Evolutionary conservation across 1,140 invertebrate genomes (phyloP).

Genomic region (Meteorus sp.): DNA sequence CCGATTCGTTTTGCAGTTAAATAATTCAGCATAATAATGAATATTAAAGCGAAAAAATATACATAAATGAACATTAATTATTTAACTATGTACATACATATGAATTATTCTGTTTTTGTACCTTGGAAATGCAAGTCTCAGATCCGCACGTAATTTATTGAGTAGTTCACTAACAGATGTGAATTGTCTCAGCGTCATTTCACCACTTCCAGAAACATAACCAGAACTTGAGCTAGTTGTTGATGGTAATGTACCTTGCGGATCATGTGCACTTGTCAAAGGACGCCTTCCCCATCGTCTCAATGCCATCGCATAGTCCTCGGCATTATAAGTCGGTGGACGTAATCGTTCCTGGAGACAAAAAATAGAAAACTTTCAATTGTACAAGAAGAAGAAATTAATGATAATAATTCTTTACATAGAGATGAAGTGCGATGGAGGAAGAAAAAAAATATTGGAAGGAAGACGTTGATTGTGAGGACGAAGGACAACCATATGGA

Average conservation of each 20-base stretch:
- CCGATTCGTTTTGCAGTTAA: too few species aligned
- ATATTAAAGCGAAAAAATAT: too few species aligned
- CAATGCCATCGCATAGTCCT: slow-evolving; percentile 77
- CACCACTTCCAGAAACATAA: slow-evolving; percentile 63
- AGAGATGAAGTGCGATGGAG: not conserved
- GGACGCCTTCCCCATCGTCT: slow-evolving; percentile 75
- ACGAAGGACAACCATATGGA: slow-evolving; percentile 2
- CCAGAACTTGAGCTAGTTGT: slow-evolving; percentile 58
- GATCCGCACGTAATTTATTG: slow-evolving; percentile 82
- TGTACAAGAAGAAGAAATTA: not conserved
- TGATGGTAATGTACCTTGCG: slow-evolving; percentile 54
- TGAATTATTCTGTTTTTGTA: too few species aligned
- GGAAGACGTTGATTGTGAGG: slow-evolving; percentile 1
- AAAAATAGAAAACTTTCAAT: slow-evolving; percentile 1
- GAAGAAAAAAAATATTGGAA: not conserved
- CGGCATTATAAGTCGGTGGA: slow-evolving; percentile 83
- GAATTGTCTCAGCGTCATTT: slow-evolving; percentile 87
- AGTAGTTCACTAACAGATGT: slow-evolving; percentile 83
- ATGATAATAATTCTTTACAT: not conserved
- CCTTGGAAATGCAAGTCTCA: slow-evolving; percentile 85
- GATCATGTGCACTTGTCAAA: slow-evolving; percentile 46
- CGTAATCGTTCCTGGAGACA: slow-evolving; percentile 72
- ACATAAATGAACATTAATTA: too few species aligned
- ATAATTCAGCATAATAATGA: too few species aligned
- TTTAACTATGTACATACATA: not conserved